These are phyloP conservation scores for Tiliacea aurago DNA, from an alignment of 2,888 invertebrate species.

Conservation along the genomic window DNA sequence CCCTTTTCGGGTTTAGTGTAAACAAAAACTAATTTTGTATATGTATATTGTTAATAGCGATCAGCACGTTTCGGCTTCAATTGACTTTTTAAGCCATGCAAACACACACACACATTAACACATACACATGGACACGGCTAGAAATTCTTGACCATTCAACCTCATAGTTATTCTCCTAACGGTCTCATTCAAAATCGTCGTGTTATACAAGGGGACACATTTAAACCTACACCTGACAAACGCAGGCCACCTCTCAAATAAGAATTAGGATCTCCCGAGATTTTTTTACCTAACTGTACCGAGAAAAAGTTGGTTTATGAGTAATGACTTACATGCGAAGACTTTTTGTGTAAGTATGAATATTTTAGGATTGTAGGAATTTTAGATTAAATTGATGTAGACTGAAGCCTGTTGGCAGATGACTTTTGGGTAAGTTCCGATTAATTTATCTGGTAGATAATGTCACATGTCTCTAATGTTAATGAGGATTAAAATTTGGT, in stretches of 20 bases:
- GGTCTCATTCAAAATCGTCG: slow-evolving; percentile 37
- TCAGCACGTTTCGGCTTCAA: not conserved
- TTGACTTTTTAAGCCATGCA: no score
- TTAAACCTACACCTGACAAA: slow-evolving; percentile 71
- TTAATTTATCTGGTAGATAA: not conserved
- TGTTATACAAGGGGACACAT: slow-evolving; percentile 57
- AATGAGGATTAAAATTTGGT: no score
- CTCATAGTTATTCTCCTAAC: not conserved
- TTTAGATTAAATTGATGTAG: not conserved
- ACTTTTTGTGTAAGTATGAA: slow-evolving; percentile 1
- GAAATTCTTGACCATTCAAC: not conserved
- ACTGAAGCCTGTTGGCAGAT: not conserved
- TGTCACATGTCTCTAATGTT: no score
- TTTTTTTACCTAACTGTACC: slow-evolving; percentile 63
- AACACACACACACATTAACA: not conserved
- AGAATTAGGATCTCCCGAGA: slow-evolving; percentile 65
- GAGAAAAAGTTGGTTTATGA: slow-evolving; percentile 32
- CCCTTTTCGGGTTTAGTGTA: no score
- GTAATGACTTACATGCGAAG: slow-evolving; percentile 28
- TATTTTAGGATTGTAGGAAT: not conserved
- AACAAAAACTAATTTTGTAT: no score
- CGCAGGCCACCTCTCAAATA: slow-evolving; percentile 71
- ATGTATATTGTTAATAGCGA: not conserved
- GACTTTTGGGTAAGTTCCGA: not conserved
- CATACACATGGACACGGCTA: no score